phyloP scores from a whole-genome alignment of 2,888 invertebrate genomes.

The Drosophila dives region DNA sequence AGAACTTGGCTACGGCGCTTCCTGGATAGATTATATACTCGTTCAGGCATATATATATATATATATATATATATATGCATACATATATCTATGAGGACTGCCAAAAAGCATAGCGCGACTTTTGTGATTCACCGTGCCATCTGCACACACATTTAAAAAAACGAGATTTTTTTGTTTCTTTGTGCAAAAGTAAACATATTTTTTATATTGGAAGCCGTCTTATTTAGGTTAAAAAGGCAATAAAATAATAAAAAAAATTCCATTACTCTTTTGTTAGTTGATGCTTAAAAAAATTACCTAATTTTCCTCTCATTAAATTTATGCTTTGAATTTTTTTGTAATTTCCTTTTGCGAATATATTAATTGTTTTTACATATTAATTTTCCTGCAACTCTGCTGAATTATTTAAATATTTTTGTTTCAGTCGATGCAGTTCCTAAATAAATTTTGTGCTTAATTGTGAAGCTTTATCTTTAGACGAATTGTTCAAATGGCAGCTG shows the following conservation, averaged over 20 bases:
- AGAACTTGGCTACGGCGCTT: neutral
- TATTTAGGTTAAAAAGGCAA: neutral
- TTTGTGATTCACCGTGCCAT: slow-evolving; percentile 1
- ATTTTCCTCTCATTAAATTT: neutral
- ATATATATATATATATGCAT: neutral
- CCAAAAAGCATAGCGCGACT: slow-evolving; percentile 14
- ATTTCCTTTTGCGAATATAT: neutral
- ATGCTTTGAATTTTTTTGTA: neutral
- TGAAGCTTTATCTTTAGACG: neutral
- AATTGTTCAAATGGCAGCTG: neutral
- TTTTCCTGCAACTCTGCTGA: neutral
- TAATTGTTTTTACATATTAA: neutral
- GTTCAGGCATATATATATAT: neutral
- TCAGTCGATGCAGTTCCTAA: neutral
- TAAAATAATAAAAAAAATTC: neutral
- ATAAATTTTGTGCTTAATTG: neutral
- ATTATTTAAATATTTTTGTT: neutral
- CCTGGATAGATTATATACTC: neutral
- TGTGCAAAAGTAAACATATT: neutral
- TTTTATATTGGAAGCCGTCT: neutral
- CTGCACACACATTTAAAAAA: neutral
- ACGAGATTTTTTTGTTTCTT: neutral
- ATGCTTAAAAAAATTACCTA: neutral
- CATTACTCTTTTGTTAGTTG: neutral
- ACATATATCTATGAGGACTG: neutral